A percentile compares a stretch with the other conserved stretches of the same genome.
Conservation (phyloP, 1,140 invertebrate genomes). For the Lepidostoma basale region DNA sequence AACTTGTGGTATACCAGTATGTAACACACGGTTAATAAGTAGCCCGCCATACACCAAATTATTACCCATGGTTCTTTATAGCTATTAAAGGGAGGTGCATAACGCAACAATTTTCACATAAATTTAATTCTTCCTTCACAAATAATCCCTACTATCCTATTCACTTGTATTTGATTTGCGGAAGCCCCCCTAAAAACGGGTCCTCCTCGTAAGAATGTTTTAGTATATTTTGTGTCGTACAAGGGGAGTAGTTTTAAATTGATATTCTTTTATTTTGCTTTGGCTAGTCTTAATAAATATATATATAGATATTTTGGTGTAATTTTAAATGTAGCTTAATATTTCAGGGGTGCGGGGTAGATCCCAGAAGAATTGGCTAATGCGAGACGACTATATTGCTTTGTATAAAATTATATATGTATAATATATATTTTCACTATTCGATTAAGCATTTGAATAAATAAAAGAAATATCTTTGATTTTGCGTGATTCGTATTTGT, state of each 20-base stretch:
- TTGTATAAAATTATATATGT: constrained; percentile 7
- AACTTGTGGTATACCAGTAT: too few species aligned
- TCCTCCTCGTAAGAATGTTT: constrained; percentile 20
- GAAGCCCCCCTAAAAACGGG: too few species aligned
- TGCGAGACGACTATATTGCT: constrained; percentile 9
- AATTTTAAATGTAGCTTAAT: constrained; percentile 32
- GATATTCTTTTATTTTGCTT: constrained; percentile 31
- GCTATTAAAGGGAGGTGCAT: too few species aligned
- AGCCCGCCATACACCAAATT: too few species aligned
- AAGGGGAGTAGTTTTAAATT: constrained; percentile 15
- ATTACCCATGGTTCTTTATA: too few species aligned
- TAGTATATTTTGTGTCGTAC: constrained; percentile 20
- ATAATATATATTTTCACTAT: constrained; percentile 13
- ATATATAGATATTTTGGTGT: constrained; percentile 31
- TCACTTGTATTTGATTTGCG: too few species aligned
- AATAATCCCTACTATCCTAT: too few species aligned
- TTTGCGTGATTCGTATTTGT: background rate
- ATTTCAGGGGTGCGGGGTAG: background rate
- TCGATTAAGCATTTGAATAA: background rate
- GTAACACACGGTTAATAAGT: too few species aligned
- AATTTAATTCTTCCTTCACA: too few species aligned
- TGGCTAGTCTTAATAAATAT: constrained; percentile 23
- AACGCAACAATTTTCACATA: too few species aligned
- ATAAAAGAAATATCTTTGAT: background rate
- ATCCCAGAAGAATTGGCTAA: background rate